These are phyloP conservation scores for Lampris incognitus DNA, from an alignment of 2,113 vertebrate species.

Conservation along the genomic window DNA sequence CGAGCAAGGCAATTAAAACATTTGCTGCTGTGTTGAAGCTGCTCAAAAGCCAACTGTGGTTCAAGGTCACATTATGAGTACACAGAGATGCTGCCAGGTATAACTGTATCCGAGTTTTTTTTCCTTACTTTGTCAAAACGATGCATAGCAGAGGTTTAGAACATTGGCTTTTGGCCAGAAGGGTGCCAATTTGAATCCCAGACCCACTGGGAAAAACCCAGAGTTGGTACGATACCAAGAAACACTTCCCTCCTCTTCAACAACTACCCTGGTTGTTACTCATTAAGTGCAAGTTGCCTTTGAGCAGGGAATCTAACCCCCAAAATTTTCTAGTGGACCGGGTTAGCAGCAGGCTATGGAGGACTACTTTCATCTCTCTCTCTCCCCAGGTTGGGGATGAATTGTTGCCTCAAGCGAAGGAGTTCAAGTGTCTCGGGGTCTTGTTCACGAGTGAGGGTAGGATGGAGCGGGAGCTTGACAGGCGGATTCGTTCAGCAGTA, in stretches of 20 bases:
- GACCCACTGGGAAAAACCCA: no score
- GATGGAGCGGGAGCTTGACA: no score
- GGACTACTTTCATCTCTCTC: no score
- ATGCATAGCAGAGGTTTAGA: conserved; percentile 37
- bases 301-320: conserved; percentile 36
- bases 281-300: no score
- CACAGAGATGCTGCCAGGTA: not conserved
- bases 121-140: no score
- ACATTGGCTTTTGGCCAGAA: conserved; percentile 32
- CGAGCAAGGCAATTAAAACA: conserved; percentile 55
- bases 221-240: conserved; percentile 47
- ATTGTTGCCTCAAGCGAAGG: no score
- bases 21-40: conserved; percentile 29
- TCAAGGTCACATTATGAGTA: not conserved
- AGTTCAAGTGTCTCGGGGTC: no score
- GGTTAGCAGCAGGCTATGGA: conserved; percentile 40
- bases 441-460: no score
- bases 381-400: no score
- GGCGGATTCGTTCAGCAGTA: no score
- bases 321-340: conserved; percentile 21
- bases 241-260: conserved; percentile 23
- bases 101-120: no score
- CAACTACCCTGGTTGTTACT: conserved; percentile 35
- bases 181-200: conserved; percentile 49
- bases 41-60: conserved; percentile 19